Base-by-base conservation (phyloP, 2,113 vertebrate species). In the Salvator merianae region DNA sequence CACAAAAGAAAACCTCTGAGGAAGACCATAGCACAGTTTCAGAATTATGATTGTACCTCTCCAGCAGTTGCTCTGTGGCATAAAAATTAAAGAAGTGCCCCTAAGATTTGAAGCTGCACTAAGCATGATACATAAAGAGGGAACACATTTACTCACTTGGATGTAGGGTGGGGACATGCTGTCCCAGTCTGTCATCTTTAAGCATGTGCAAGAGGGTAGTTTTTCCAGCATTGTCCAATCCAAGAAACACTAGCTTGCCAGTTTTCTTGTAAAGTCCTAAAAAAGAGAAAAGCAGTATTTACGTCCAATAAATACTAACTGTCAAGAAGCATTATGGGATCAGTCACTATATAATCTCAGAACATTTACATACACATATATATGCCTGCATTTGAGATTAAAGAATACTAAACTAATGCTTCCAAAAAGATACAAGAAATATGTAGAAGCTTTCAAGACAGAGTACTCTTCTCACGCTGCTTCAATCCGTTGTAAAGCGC, bases 221-320 rank as follows among this genome's bases (percentile, higher is more conserved):
- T 95, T 99, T 99, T 83, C 99, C 99, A 81, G 98, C 98, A 97
- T 99, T 99, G 95, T 99, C 99, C 96, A 99, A 96, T 86, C 99
- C 99, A 92, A 99, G 98, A 94, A 99, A 99, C 88, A 99, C 98
- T 94, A 99, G 95, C 94, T 99, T 99, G 85, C 99, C 99, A 0
- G 98, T 97, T 95, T 99, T 99, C 96, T 98, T 99, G 95, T 98
- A 99, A 94, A 99, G 96, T 93, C 99, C 99, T 99, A 91, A 63
- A 97, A 91, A 86, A 84, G 85, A 50, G 65, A 92, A 2, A 18
- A 10, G 62, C 2, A 6, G 18, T 80, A 5, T 47, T 30, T 86
- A 72, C 18, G 83, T 76, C 55, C 5, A 86, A 14, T 84, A 43
- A 30, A 26, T 82, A 90, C 32, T 66, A 47, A 66, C 72, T 83